phyloP scores from a whole-genome alignment of 1,140 invertebrate species.

The Papilio polytes region DNA sequence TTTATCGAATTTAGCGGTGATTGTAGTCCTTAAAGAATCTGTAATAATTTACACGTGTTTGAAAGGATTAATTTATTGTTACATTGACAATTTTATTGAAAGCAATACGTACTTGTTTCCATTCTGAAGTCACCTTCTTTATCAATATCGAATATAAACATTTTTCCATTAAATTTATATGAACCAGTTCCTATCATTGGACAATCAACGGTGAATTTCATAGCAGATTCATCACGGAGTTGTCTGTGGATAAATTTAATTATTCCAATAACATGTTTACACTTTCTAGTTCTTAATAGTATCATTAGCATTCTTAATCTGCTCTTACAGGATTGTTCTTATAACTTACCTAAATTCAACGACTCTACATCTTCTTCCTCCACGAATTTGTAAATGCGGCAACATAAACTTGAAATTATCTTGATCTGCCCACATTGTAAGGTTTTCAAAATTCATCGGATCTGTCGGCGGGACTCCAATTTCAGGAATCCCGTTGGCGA shows the following conservation, averaged over 20 bases:
- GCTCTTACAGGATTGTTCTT: background rate
- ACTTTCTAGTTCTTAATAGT: no score
- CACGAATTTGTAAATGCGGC: background rate
- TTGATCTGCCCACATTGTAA: background rate
- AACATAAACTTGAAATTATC: background rate
- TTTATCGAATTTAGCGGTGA: background rate
- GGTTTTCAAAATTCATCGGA: constrained; percentile 27
- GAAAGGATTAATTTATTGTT: background rate
- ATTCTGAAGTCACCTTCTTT: constrained; percentile 1
- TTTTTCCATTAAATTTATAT: constrained; percentile 3
- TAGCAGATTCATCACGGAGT: background rate
- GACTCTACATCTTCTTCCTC: background rate
- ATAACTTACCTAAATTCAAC: background rate
- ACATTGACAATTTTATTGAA: background rate
- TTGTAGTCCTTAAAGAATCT: background rate
- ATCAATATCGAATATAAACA: background rate
- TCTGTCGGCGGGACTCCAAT: constrained; percentile 28
- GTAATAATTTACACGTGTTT: background rate
- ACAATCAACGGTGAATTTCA: background rate
- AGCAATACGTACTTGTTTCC: background rate
- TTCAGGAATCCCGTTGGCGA: constrained; percentile 22
- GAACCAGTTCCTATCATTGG: background rate
- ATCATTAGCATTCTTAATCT: background rate
- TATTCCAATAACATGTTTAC: background rate
- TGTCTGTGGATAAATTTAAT: background rate